A percentile compares a stretch with the other conserved stretches of the same genome.
Evolutionary conservation across 1,140 invertebrate genomes (phyloP).

Genomic region (Onthophagus taurus): DNA sequence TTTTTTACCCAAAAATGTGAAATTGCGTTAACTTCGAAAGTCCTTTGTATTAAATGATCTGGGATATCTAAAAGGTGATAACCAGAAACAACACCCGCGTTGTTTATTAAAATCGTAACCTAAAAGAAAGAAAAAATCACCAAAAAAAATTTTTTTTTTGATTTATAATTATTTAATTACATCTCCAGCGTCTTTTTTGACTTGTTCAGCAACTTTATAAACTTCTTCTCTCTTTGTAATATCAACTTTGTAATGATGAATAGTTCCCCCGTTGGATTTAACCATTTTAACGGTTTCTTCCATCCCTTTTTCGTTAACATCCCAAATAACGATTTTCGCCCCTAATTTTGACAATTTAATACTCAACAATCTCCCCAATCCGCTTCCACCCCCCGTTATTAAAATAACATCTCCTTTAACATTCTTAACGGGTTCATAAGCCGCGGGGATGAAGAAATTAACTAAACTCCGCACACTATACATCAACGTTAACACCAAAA

Average conservation of each 20-base stretch:
- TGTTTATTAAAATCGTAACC: conserved; percentile 84
- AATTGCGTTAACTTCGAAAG: conserved; percentile 66
- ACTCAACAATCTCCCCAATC: conserved; percentile 75
- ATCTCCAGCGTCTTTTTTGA: conserved; percentile 73
- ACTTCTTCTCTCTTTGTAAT: conserved; percentile 67
- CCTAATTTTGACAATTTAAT: conserved; percentile 67
- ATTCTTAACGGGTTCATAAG: conserved; percentile 4
- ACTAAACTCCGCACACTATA: background rate
- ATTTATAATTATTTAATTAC: conserved; percentile 40
- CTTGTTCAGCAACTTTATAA: conserved; percentile 68
- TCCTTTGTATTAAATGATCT: conserved; percentile 67
- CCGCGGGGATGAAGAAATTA: background rate
- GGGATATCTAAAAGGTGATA: conserved; percentile 72
- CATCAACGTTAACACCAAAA: background rate
- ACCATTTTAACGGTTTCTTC: conserved; percentile 64
- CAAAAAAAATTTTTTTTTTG: conserved; percentile 1
- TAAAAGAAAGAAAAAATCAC: conserved; percentile 41
- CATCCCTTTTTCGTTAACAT: conserved; percentile 73
- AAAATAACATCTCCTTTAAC: conserved; percentile 62
- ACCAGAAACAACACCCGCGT: conserved; percentile 88
- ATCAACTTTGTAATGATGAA: conserved; percentile 65
- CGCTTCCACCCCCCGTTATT: conserved; percentile 82
- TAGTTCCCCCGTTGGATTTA: conserved; percentile 53
- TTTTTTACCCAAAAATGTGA: conserved; percentile 66
- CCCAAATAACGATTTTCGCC: conserved; percentile 78